Base-by-base conservation (phyloP, 2,797 vertebrate genomes). In the Crenuchus spilurus region DNA sequence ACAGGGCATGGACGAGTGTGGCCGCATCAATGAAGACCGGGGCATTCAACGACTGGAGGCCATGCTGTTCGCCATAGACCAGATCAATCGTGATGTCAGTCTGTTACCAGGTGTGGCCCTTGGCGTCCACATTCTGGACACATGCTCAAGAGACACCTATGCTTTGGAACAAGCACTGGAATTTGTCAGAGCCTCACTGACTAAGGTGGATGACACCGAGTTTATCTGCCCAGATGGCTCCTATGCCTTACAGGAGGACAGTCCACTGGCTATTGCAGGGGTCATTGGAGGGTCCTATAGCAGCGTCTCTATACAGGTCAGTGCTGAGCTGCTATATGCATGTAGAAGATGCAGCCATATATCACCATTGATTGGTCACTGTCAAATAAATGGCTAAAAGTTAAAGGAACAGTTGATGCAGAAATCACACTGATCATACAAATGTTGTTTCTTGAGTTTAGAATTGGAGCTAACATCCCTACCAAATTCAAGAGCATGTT, bases 281-380 rank as follows among this genome's bases (percentile, higher is more conserved):
- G 97, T 99, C 81, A 97, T 99, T 16, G 97, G 97, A 0, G 97
- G 97, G 8, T 99, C 97, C 39, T 99, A 96, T 74, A 98, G 97
- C 91, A 99, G 97, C 0, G 97, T 99, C 74, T 99, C 97, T 72
- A 99, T 99, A 90, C 97, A 99, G 97, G 97, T 99, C 87, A 93
- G 87, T 49, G 16, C 9, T 37, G 5, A 64, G 30, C 18, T 63
- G 6, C 51, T 26, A n/a, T 42, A 30, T 14, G 24, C 9, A 20
- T 11, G n/a, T 26, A 54, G 6, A 57, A 37, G n/a, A 33, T 6
- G n/a, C 31, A 20, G 46, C 16, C 16, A 49, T n/a, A 11, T 4
- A 33, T 13, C 6, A 41, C 58, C 6, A 35, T 14, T 71, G 44
- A 61, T 14, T 49, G 5, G 35, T 39, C 18, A 16, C n/a, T 58